Conservation (phyloP, 2,113 vertebrate species). For the Apteryx mantelli region DNA sequence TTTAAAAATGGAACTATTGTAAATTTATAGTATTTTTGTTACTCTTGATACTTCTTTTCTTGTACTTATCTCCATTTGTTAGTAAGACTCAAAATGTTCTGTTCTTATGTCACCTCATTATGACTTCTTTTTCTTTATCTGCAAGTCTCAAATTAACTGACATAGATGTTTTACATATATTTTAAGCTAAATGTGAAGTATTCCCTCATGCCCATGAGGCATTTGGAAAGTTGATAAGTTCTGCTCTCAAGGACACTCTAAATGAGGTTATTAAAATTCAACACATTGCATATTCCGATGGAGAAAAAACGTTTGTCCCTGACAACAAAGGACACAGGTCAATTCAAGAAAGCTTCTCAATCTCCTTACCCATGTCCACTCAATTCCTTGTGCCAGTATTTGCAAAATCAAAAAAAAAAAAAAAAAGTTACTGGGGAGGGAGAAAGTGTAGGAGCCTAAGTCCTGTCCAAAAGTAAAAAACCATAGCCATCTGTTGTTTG, state of each 20-base stretch:
- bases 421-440: neutral
- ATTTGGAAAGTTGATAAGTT: constrained; percentile 44
- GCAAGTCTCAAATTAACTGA: constrained; percentile 52
- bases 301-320: constrained; percentile 5
- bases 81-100: constrained; percentile 15
- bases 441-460: constrained; percentile 11
- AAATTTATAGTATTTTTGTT: neutral
- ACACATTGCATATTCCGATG: constrained; percentile 56
- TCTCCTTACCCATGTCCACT: neutral
- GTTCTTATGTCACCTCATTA: constrained; percentile 35
- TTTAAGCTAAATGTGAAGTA: constrained; percentile 61
- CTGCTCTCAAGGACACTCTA: constrained; percentile 65
- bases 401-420: neutral
- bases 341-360: constrained; percentile 25
- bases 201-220: constrained; percentile 38
- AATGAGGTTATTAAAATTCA: constrained; percentile 75
- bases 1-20: neutral
- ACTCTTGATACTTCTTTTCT: constrained; percentile 2
- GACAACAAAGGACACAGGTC: constrained; percentile 31
- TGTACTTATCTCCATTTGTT: neutral
- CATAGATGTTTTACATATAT: constrained; percentile 35
- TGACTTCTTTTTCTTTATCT: constrained; percentile 36
- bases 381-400: neutral
- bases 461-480: constrained; percentile 49
- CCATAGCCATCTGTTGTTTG: constrained; percentile 60